Evolutionary conservation across 2,113 vertebrate genomes (phyloP), one percentile per base, ranked within the genome.

Genomic region (Xenopus laevis): DNA sequence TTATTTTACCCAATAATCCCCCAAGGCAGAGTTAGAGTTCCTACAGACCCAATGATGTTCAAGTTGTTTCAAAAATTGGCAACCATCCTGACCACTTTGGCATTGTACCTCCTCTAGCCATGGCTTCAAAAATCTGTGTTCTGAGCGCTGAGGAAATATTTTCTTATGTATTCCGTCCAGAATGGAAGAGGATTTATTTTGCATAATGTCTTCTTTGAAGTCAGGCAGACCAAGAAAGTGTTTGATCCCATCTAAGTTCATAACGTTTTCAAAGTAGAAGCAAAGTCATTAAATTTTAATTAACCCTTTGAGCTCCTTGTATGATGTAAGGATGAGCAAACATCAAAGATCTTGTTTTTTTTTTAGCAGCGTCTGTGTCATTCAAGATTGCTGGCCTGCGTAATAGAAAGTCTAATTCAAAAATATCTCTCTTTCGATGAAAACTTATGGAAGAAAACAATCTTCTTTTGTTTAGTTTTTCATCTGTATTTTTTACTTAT

Each of bases 221-320:
- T 95, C 83, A 79, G 87, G 88, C 88, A 89, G 86, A 90, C 89
- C 92, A 93, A 94, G 89, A 93, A 94, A 95, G 93, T 94, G 94
- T 93, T 97, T 97, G 95, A 97, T 97, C 95, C 96, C 87, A 79
- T 91, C 87, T 92, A 94, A 94, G 92, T 96, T 95, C 92, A 93
- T 95, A 95, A 95, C 91, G 93, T 96, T 96, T 94, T 94, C 91
- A 96, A 95, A 95, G 91, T 90, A 89, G 91, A 92, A 91, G 92
- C 75, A 81, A 93, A 94, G 94, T 94, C 93, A 96, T 97, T 94
- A 96, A 96, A 97, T 95, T 96, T 97, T 96, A 96, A 96, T 94
- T 91, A 93, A 94, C 90, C 91, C 94, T 97, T 96, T 95, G 94
- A 95, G 93, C 94, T 95, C 87, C 85, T 91, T 91, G 91, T 95